These are phyloP conservation scores for Lutraria rhynchaena DNA, from an alignment of 1,140 invertebrate species.

Conservation along the genomic window DNA sequence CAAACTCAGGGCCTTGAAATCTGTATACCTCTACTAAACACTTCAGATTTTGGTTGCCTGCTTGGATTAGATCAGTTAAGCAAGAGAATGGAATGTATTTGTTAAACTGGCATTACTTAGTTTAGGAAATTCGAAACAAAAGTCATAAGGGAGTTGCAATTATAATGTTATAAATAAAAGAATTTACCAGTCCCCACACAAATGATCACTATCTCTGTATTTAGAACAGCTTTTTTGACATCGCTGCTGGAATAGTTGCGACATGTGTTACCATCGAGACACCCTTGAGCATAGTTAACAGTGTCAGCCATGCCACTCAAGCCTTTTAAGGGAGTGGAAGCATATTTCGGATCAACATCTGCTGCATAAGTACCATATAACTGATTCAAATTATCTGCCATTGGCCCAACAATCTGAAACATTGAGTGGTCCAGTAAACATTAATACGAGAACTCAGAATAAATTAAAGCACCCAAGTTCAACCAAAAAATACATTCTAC, in stretches of 20 bases:
- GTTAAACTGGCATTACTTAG: no score
- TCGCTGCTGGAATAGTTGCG: conserved; percentile 64
- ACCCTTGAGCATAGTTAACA: conserved; percentile 73
- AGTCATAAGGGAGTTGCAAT: no score
- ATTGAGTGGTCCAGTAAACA: neutral
- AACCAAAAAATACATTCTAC: no score
- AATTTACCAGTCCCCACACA: conserved; percentile 80
- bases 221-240: conserved; percentile 70
- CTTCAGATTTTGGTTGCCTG: no score
- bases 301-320: conserved; percentile 63
- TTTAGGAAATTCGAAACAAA: no score
- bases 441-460: no score
- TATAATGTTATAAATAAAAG: neutral
- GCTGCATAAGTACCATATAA: conserved; percentile 78
- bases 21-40: no score
- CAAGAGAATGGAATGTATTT: no score
- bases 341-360: conserved; percentile 65
- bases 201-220: conserved; percentile 76
- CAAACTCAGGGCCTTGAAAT: no score
- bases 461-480: no score
- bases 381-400: conserved; percentile 78
- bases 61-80: no score
- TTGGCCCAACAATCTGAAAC: conserved; percentile 78
- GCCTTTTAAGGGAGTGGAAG: conserved; percentile 73
- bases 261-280: conserved; percentile 73